Evolutionary conservation across 2,113 vertebrate genomes (phyloP).

Genomic region (Chloropsis hardwickii): DNA sequence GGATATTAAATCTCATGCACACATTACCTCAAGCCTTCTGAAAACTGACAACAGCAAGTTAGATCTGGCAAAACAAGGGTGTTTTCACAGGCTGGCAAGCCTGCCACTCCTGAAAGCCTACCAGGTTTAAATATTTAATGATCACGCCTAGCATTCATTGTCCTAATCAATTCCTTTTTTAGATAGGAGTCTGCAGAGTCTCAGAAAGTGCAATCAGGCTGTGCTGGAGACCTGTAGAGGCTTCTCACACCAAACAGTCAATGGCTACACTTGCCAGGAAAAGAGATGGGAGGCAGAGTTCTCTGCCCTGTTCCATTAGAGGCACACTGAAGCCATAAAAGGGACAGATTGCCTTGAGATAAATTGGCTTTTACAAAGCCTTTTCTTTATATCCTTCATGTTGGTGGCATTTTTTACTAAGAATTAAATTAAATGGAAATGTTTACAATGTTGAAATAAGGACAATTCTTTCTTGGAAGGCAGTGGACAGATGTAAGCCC

Average conservation of each 20-base stretch:
- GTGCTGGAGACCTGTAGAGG: neutral
- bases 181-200: neutral
- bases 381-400: neutral
- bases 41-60: neutral
- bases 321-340: neutral
- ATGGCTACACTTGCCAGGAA: neutral
- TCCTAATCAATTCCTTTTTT: constrained; percentile 40
- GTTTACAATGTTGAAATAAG: neutral
- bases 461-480: neutral
- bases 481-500: neutral
- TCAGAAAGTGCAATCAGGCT: neutral
- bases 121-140: constrained; percentile 54
- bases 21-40: neutral
- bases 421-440: neutral
- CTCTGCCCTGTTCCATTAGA: neutral
- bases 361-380: neutral
- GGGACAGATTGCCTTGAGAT: neutral
- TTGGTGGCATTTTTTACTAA: neutral
- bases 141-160: neutral
- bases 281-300: neutral
- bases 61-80: neutral
- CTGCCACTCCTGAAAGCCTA: neutral
- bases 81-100: neutral
- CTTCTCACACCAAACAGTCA: neutral
- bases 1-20: neutral